These are phyloP conservation scores for Lepus europaeus DNA, from an alignment of 2,113 vertebrate genomes.

Conservation along the genomic window DNA sequence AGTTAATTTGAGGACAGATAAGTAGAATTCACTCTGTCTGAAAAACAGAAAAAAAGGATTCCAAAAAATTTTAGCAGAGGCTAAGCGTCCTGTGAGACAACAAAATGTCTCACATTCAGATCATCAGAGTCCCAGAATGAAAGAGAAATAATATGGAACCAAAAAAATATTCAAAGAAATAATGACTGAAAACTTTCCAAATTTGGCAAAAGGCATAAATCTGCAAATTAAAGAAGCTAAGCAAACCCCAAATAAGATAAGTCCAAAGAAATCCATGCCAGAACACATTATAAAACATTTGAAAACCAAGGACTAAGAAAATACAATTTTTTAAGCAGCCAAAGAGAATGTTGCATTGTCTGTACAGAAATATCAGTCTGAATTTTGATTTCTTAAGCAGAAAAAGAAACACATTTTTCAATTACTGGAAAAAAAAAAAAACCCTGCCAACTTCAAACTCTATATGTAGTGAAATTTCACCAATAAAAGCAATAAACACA, in stretches of 20 bases:
- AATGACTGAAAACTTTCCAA: not conserved
- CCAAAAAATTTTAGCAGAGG: not conserved
- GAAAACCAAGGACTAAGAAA: not conserved
- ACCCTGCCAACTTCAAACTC: not conserved
- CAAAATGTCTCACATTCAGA: not conserved
- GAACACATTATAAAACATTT: not conserved
- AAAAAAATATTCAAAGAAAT: not conserved
- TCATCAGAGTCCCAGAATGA: not conserved
- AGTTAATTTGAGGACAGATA: slow-evolving; percentile 33
- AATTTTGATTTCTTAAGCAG: slow-evolving; percentile 36
- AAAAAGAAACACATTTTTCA: not conserved
- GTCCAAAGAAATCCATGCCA: not conserved
- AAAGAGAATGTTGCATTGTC: not conserved
- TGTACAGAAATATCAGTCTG: not conserved
- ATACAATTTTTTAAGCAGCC: not conserved
- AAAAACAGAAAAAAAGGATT: not conserved
- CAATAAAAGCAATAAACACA: not conserved
- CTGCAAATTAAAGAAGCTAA: not conserved
- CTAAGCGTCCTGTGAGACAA: not conserved
- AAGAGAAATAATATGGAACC: not conserved
- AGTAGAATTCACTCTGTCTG: not conserved
- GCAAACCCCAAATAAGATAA: not conserved
- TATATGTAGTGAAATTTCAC: not conserved
- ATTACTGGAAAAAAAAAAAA: slow-evolving; percentile 26
- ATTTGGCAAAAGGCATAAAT: not conserved